Conservation (phyloP, 2,113 vertebrate genomes). For the Tachuris rubrigastra region DNA sequence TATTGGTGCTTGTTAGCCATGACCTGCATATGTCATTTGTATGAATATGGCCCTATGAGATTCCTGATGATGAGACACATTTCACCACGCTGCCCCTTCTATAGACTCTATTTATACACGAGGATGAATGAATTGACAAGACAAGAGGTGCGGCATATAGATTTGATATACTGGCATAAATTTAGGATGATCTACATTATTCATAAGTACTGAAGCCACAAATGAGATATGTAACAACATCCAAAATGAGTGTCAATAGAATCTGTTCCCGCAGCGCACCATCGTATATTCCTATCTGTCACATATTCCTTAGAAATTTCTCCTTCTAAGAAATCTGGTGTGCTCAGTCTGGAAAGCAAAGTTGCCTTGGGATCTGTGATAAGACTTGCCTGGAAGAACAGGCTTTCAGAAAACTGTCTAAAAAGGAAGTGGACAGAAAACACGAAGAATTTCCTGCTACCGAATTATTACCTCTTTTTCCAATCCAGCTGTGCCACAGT, state of each 20-base stretch:
- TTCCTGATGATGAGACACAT: slow-evolving; percentile 17
- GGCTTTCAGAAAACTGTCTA: neutral
- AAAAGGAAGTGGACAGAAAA: slow-evolving; percentile 23
- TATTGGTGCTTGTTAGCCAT: slow-evolving; percentile 52
- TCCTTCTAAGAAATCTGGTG: slow-evolving; percentile 64
- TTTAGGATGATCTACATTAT: slow-evolving; percentile 70
- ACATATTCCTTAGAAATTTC: slow-evolving; percentile 62
- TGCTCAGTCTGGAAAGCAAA: slow-evolving; percentile 55
- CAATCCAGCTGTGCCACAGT: neutral
- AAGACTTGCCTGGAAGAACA: slow-evolving; percentile 5
- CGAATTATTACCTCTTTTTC: neutral
- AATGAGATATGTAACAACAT: slow-evolving; percentile 71
- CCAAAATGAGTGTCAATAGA: slow-evolving; percentile 73
- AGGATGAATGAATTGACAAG: slow-evolving; percentile 65
- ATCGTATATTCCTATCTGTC: slow-evolving; percentile 64
- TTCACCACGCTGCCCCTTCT: slow-evolving; percentile 39
- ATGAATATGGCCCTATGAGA: neutral
- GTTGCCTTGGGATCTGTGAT: slow-evolving; percentile 44
- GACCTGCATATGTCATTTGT: slow-evolving; percentile 59
- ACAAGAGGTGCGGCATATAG: slow-evolving; percentile 63
- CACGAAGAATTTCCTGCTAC: neutral
- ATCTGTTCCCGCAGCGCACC: slow-evolving; percentile 63
- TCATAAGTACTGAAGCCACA: slow-evolving; percentile 68
- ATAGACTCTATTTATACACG: slow-evolving; percentile 46
- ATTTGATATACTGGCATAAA: slow-evolving; percentile 66